Evolutionary conservation across 1,140 invertebrate species (phyloP), one percentile per base, ranked within the genome.

Genomic region (Megalonaias nervosa): DNA sequence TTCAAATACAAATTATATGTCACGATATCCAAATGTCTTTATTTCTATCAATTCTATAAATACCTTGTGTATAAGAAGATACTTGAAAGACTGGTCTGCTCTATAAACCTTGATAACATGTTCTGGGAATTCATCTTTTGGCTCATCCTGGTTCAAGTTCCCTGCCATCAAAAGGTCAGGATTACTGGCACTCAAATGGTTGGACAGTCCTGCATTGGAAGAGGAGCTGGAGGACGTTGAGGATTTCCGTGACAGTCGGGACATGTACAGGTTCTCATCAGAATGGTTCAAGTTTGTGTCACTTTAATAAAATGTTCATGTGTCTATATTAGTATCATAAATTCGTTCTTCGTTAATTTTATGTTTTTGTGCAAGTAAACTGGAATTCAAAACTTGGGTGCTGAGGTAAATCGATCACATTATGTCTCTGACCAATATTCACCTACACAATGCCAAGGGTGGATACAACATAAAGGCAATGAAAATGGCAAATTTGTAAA

Each of bases 51-150:
- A 48, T 48, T 48, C 38, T 48, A 48, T 0, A 66, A 66, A 16
- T 84, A 92, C 92, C 89, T 99, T 99, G 89, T 98, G 97, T 68
- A 99, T 96, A 62, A 98, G 93, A 74, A 99, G 93, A 92, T 98
- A 99, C 92, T 99, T 99, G 92, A 96, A 99, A 6, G 96, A 96
- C 92, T 99, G 98, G 92, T 99, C 98, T 38, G 96, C 94, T 92
- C 96, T 96, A 79, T 91, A 93, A 21, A 94, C 96, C 93, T 99
- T 99, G 1, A 99, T 92, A 58, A 99, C 98, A 92, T 99, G 97
- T 89, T 99, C 98, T 12, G 97, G 97, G 91, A 96, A 98, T 91
- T 98, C 97, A 4, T 94, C 92, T 71, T 94, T 81, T 48, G 85
- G 72, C 26, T 90, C 91, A 26, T 87, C 86, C 59, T 85, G 78